A percentile compares a stretch with the other conserved stretches of the same genome.
Conservation (phyloP, 2,888 invertebrate species). For the Matsumyia berberina region DNA sequence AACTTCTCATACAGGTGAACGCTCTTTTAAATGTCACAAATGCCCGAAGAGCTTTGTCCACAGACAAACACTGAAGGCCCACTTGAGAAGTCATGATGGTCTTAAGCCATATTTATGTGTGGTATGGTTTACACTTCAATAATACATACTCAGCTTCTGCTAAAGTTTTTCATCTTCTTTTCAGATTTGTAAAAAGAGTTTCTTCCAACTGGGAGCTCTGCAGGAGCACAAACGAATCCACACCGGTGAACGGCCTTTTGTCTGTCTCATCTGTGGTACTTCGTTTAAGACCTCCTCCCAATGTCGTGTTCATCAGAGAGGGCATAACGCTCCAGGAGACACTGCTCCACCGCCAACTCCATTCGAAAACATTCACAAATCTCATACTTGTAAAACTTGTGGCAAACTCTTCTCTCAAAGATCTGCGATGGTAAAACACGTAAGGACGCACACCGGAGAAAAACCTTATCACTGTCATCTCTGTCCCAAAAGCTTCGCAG, state of each 20-base stretch:
- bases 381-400: slow-evolving; percentile 71
- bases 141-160: slow-evolving; percentile 85
- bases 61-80: slow-evolving; percentile 82
- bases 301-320: slow-evolving; percentile 48
- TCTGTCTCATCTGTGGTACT: slow-evolving; percentile 52
- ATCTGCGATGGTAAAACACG: slow-evolving; percentile 76
- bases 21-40: slow-evolving; percentile 79
- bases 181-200: slow-evolving; percentile 89
- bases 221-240: slow-evolving; percentile 91
- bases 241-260: slow-evolving; percentile 86
- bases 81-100: slow-evolving; percentile 97
- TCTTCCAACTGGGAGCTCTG: slow-evolving; percentile 91
- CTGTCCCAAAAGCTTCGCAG: slow-evolving; percentile 89
- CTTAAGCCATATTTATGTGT: slow-evolving; percentile 97
- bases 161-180: slow-evolving; percentile 21
- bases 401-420: slow-evolving; percentile 70
- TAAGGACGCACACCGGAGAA: slow-evolving; percentile 79
- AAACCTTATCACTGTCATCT: slow-evolving; percentile 90
- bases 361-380: slow-evolving; percentile 57
- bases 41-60: slow-evolving; percentile 76
- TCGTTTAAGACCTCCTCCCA: slow-evolving; percentile 65
- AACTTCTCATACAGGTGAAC: slow-evolving; percentile 87
- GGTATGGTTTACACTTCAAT: slow-evolving; percentile 49
- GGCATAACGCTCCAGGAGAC: slow-evolving; percentile 42
- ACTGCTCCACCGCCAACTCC: slow-evolving; percentile 52